Conservation (phyloP, 1,140 invertebrate genomes). For the Brachionus sp. region DNA sequence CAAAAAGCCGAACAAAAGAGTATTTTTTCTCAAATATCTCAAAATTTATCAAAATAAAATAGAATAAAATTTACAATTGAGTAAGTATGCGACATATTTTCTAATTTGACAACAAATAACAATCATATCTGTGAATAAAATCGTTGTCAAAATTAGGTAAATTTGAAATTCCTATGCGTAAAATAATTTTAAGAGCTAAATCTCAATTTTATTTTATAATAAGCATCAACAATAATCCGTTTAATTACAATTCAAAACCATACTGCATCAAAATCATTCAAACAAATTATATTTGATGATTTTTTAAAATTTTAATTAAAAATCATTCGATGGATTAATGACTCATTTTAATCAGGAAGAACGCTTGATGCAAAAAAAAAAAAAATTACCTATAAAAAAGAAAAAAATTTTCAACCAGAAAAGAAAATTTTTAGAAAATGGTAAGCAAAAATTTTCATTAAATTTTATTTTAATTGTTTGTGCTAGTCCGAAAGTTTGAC, state of each 20-base stretch:
- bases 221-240: neutral
- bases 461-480: neutral
- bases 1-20: too few relatives aligned
- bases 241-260: neutral
- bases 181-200: neutral
- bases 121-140: neutral
- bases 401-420: neutral
- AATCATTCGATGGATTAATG: neutral
- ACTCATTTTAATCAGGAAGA: neutral
- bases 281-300: neutral
- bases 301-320: neutral
- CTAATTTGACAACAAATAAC: neutral
- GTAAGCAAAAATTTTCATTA: neutral
- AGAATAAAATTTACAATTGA: slow-evolving; percentile 1
- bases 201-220: neutral
- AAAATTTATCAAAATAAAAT: neutral
- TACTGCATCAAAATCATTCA: neutral
- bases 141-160: neutral
- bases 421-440: neutral
- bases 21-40: too few relatives aligned
- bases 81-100: neutral
- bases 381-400: neutral
- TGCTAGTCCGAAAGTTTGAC: neutral
- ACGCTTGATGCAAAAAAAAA: neutral
- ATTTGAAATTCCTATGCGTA: neutral